Evolutionary conservation across 1,140 invertebrate genomes (phyloP).

Genomic region (Lordiphosa mommai): DNA sequence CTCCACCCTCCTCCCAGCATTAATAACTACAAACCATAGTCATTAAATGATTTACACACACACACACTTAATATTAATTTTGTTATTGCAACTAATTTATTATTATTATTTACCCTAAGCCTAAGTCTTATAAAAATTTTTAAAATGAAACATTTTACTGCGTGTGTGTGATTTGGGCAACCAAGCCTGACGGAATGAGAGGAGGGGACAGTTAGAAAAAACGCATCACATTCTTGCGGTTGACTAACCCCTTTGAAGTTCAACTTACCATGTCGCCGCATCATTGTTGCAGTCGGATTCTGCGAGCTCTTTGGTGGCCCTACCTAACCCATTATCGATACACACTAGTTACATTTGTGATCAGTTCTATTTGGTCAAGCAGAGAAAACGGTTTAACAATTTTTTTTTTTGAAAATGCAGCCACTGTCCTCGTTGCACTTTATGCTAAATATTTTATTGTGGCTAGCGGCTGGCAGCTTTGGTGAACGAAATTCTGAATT

Average conservation of each 20-base stretch:
- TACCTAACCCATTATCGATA: conserved; percentile 10
- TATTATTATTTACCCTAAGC: conserved; percentile 10
- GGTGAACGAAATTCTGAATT: background rate
- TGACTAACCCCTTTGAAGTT: conserved; percentile 52
- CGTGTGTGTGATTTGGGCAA: too few species aligned
- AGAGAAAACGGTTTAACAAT: conserved; percentile 25
- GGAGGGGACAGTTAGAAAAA: too few species aligned
- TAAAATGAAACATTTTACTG: background rate
- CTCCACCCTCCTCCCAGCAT: background rate
- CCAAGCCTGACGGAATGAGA: too few species aligned
- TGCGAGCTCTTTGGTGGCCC: conserved; percentile 9
- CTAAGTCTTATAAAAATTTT: conserved; percentile 5
- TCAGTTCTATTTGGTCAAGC: conserved; percentile 26
- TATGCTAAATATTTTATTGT: background rate
- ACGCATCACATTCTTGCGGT: conserved; percentile 41
- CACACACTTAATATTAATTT: background rate
- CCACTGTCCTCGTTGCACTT: conserved; percentile 10
- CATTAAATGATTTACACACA: conserved; percentile 7
- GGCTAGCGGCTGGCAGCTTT: conserved; percentile 13
- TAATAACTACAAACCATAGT: background rate
- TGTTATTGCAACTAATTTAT: conserved; percentile 12
- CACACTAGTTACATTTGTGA: conserved; percentile 2
- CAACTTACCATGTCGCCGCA: conserved; percentile 65
- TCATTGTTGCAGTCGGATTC: conserved; percentile 30
- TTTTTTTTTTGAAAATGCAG: background rate